A percentile compares a stretch with the other conserved stretches of the same genome.
These are phyloP conservation scores for Matsumyia berberina DNA, from an alignment of 2,888 invertebrate genomes.

Conservation along the genomic window DNA sequence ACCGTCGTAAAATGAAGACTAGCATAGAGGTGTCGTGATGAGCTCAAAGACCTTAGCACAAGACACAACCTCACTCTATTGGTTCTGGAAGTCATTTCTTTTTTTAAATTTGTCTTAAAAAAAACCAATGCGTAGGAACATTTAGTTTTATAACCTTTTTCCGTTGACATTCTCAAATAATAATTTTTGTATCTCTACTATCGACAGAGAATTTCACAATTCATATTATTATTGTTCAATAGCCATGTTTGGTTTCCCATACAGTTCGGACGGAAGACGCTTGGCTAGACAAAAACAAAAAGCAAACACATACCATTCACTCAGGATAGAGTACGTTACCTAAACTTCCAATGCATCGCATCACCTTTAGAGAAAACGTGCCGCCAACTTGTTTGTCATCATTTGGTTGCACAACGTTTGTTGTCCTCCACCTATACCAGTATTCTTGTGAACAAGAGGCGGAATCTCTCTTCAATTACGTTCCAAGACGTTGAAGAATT, in stretches of 20 bases:
- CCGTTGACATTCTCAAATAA: too few species aligned
- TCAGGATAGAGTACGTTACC: conserved; percentile 30
- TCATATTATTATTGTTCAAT: background rate
- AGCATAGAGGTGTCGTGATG: too few species aligned
- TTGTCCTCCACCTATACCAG: conserved; percentile 43
- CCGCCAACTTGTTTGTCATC: conserved; percentile 69
- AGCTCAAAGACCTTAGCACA: too few species aligned
- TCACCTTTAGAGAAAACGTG: conserved; percentile 62
- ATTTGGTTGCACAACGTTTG: conserved; percentile 52
- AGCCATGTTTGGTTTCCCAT: background rate
- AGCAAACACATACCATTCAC: conserved; percentile 42
- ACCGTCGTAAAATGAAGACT: too few species aligned
- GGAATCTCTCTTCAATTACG: conserved; percentile 66
- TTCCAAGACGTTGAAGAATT: conserved; percentile 56
- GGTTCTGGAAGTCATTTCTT: too few species aligned
- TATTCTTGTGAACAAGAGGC: conserved; percentile 16
- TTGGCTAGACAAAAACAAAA: conserved; percentile 24
- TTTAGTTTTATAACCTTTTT: too few species aligned
- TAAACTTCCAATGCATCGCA: conserved; percentile 47
- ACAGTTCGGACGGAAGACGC: conserved; percentile 1
- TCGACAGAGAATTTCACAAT: background rate
- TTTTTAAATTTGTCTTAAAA: too few species aligned
- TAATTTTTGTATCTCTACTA: background rate
- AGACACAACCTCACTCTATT: too few species aligned
- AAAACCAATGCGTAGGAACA: too few species aligned